phyloP scores from a whole-genome alignment of 2,888 invertebrate genomes.

The Drosophila hamatofila region DNA sequence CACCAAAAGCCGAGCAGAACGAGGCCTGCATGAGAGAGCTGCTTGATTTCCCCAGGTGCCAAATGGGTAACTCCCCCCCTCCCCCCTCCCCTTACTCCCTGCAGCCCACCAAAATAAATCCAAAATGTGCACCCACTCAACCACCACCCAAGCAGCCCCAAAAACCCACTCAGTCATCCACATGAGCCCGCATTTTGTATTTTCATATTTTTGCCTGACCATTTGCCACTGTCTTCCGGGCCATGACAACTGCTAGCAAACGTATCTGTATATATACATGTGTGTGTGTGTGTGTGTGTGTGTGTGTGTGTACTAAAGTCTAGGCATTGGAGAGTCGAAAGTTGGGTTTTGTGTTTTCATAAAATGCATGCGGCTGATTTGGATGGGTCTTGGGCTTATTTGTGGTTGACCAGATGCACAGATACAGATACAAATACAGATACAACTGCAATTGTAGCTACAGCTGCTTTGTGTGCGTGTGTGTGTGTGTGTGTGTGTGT shows the following conservation, averaged over 20 bases:
- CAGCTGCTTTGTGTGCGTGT: background rate
- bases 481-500: constrained; percentile 1
- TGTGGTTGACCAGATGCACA: constrained; percentile 46
- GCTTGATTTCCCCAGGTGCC: constrained; percentile 79
- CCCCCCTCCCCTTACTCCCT: too few relatives aligned
- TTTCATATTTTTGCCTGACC: constrained; percentile 69
- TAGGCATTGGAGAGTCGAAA: constrained; percentile 5
- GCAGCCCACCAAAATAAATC: background rate
- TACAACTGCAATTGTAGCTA: background rate
- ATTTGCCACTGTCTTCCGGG: constrained; percentile 56
- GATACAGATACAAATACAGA: constrained; percentile 12
- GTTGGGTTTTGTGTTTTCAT: constrained; percentile 36
- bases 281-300: background rate
- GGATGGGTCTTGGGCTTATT: constrained; percentile 56
- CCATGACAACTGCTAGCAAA: constrained; percentile 45
- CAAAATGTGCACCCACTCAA: constrained; percentile 5
- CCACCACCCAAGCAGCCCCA: background rate
- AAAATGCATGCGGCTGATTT: constrained; percentile 61
- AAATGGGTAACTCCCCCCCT: constrained; percentile 40
- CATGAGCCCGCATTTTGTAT: constrained; percentile 57
- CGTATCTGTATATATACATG: background rate
- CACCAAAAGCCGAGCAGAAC: constrained; percentile 33
- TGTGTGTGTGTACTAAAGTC: background rate
- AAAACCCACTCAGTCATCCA: constrained; percentile 24
- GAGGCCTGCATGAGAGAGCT: constrained; percentile 64